Evolutionary conservation across 2,797 vertebrate genomes (phyloP), one percentile per base, ranked within the genome.

Genomic region (Pipistrellus kuhlii): DNA sequence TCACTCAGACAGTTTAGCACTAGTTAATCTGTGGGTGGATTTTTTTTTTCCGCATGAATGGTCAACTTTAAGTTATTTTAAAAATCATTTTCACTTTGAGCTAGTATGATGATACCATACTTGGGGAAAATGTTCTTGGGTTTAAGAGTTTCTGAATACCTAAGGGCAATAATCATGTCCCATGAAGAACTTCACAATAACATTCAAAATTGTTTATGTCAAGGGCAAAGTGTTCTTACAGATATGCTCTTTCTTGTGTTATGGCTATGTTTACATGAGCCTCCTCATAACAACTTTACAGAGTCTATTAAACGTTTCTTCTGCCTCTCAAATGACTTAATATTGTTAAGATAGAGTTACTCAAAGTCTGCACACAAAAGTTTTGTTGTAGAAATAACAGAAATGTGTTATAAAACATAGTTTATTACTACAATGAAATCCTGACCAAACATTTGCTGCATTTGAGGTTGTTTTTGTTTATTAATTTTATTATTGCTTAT

Each of bases 31-130:
- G 95, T 96, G 88, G 95, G 92, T 94, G 93, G 93, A 88, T 96
- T 75, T 93, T 96, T 95, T 96, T 96, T 95, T 96, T 95, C 97
- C 93, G 96, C 95, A 94, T 96, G 95, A 94, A 97, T 91, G 96
- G 94, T 97, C 94, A 97, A 94, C 90, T 96, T 53, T 53, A 93
- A 94, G 92, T 92, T 96, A 96, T 96, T 97, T 97, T 95, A 94
- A 87, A 77, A 85, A 91, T 93, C 83, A 3, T 97, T 96, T 97
- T 96, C 81, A 94, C 94, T 96, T 96, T 94, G 75, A 93, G 83
- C 90, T 91, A 88, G 95, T 82, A 91, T 82, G 86, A 96, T 94
- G 91, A 96, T 90, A 76, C 89, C 76, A 82, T 89, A 85, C 96
- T 97, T 96, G 96, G 93, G 95, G 80, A 94, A 94, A 96, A 96